Percentiles rank a stretch among this genome's conserved stretches.
These are phyloP conservation scores for Beroe ovata DNA, from an alignment of 37 sponge, comb jelly and placozoan genomes.

Conservation along the genomic window DNA sequence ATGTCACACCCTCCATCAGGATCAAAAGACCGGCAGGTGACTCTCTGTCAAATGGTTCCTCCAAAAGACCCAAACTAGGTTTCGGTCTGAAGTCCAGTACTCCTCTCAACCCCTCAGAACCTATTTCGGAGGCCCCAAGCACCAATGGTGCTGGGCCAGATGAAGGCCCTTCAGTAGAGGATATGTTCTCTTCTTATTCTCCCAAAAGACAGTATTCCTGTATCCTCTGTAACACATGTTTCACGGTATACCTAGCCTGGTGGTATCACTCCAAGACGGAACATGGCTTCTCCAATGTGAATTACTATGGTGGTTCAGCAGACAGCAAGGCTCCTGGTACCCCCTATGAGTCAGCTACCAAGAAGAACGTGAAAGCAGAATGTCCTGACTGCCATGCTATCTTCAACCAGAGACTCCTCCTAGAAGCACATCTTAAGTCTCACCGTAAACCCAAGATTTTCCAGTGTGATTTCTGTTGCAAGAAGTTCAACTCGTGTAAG, in stretches of 20 bases:
- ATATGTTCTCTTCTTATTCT: neutral
- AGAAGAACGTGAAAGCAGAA: constrained; percentile 58
- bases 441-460: constrained; percentile 56
- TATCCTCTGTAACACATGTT: constrained; percentile 39
- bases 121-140: neutral
- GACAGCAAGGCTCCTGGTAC: constrained; percentile 57
- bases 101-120: neutral
- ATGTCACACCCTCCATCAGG: neutral
- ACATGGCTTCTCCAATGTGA: constrained; percentile 54
- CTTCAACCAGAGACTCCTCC: constrained; percentile 49
- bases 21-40: constrained; percentile 51
- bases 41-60: neutral
- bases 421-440: constrained; percentile 4
- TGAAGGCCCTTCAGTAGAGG: neutral
- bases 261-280: constrained; percentile 65
- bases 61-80: neutral
- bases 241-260: constrained; percentile 57
- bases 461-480: constrained; percentile 66
- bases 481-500: constrained; percentile 61
- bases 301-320: constrained; percentile 37
- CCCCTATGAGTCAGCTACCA: constrained; percentile 14
- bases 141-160: neutral
- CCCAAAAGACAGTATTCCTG: constrained; percentile 39
- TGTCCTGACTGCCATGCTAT: constrained; percentile 51
- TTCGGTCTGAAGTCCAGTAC: neutral